Base-by-base conservation (phyloP, 2,113 vertebrate species). In the Garra rufa region DNA sequence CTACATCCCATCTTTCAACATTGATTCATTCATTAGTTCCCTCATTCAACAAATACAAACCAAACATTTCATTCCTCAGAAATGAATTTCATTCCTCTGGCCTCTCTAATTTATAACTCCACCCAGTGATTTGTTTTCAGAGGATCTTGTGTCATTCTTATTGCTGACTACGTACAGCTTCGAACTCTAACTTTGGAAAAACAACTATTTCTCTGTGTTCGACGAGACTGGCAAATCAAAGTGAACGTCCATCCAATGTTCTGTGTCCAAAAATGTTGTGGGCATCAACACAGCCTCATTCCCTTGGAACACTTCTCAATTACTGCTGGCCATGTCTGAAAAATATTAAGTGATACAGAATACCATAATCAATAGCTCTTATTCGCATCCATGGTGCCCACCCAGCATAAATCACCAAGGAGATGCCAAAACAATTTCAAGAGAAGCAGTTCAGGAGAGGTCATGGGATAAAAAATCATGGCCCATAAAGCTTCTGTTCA, bases 81-180 rank as follows among this genome's bases (percentile, higher is more conserved):
- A 41, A 24, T 76, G 14, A 55, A 38, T 15, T 57, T 67, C 69
- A 59, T 63, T 71, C 65, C 38, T 48, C 19, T 15, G n/a, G 43
- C 41, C 8, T 26, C 15, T 24, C 26, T 41, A 65, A 83, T 83
- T 65, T 50, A 65, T 76, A 48, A 48, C 57, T 76, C 28, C 57
- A 76, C 43, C 38, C 83, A 74, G 15, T 21, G 50, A 77, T 55
- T 76, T 83, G 61, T 84, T 84, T 84, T 77, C n/a, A 38, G 74
- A 77, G 46, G 65, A 67, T 84, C 34, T 43, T 69, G 61, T 83
- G 82, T 48, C 44, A 84, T 69, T 78, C 30, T 76, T 57, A 65
- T 19, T 14, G 41, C 70, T 74, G 69, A 75, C 50, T 57, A 52
- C 9, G 21, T 67, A 50, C 46, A 52, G 43, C 21, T 73, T 65